Evolutionary conservation across 2,113 vertebrate species (phyloP), one percentile per base, ranked within the genome.

Genomic region (Podilymbus podiceps): DNA sequence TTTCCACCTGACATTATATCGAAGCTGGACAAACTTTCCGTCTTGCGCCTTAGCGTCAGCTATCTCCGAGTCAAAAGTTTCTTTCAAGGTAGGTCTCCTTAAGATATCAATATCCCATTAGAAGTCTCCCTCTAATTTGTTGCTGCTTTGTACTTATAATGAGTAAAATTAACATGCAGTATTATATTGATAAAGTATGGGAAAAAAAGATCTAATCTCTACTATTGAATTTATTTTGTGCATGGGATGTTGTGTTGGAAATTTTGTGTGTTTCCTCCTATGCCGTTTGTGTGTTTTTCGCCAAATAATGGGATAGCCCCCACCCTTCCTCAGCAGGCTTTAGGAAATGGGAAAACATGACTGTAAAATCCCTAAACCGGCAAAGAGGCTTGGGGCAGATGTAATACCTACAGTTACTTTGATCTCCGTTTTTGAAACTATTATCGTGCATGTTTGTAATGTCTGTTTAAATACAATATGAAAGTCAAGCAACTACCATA

Each of bases 31-130:
- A 99, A 99, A 91, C 98, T 99, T 30, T 99, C 99, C 0, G 99
- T 99, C 83, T 96, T 99, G 93, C 99, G 99, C 22, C 99, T 99
- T 6, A 99, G 99, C 2, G 99, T 99, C 85, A 99, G 99, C 96
- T 99, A 99, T 98, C 98, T 99, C 76, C 98, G 99, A 33, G 99
- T 99, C 97, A 99, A 99, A 97, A 99, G 99, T 96, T 99, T 99
- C 98, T 99, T 99, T 97, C 98, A 99, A 99, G 99, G 99, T 97
- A 95, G 42, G 94, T 85, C 62, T 93, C 72, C 55, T 56, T 33
- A 73, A 79, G 23, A 25, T 66, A 50, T 16, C 40, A 38, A 7
- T 35, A 59, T 27, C 22, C 5, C 0, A 0, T 66, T 76, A 38
- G 42, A 94, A 27, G 5, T 9, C 17, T 73, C 18, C 56, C 13